Conservation (phyloP, 2,888 invertebrate genomes). For the Enchytraeus crypticus region DNA sequence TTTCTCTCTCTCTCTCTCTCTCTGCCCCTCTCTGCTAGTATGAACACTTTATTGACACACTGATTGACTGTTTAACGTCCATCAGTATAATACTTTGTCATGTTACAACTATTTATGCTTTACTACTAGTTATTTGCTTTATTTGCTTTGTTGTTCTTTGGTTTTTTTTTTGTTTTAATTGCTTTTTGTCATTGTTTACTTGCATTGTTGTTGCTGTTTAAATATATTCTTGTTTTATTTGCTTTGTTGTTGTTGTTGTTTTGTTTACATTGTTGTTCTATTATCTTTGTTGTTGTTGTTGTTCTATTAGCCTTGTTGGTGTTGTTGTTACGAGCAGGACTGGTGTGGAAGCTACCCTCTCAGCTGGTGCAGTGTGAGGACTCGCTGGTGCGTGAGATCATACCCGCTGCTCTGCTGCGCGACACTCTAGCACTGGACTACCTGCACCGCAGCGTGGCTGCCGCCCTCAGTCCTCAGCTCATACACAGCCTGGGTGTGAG, state of each 20-base stretch:
- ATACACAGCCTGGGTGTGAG: slow-evolving; percentile 40
- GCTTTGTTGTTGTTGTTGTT: background rate
- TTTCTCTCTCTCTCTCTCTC: too few relatives aligned
- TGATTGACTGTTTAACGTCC: too few relatives aligned
- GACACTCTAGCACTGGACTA: slow-evolving; percentile 38
- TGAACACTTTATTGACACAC: too few relatives aligned
- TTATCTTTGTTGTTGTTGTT: background rate
- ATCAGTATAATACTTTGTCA: too few relatives aligned
- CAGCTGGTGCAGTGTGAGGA: slow-evolving; percentile 39
- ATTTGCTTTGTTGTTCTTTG: too few relatives aligned
- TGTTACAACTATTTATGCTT: too few relatives aligned
- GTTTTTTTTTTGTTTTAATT: too few relatives aligned
- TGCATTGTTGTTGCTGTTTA: too few relatives aligned
- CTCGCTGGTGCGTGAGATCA: slow-evolving; percentile 35
- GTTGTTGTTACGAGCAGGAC: too few relatives aligned
- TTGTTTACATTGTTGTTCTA: background rate
- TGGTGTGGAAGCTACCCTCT: slow-evolving; percentile 41
- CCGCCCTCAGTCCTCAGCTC: slow-evolving; percentile 32
- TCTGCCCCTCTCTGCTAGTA: too few relatives aligned
- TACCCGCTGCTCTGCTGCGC: slow-evolving; percentile 36
- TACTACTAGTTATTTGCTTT: too few relatives aligned
- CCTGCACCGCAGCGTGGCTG: slow-evolving; percentile 36
- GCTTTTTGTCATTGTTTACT: too few relatives aligned
- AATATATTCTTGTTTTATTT: slow-evolving; percentile 29
- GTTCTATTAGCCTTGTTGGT: background rate